These are phyloP conservation scores for western clawed frog (Xenopus tropicalis) DNA, from an alignment of 2,113 vertebrate genomes.

Conservation along the genomic window UCB_Xtro_10.0 CM004448.2:69040001-69040500, in stretches of 20 bases:
- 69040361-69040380: background rate
- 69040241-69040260: slow-evolving; percentile 76
- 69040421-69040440: no score
- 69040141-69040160: slow-evolving; percentile 79
- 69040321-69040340: no score
- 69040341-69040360: no score
- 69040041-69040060: slow-evolving; percentile 6
- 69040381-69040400: no score
- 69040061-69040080: background rate
- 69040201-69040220: slow-evolving; percentile 70
- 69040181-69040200: slow-evolving; percentile 57
- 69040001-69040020: no score
- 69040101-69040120: background rate
- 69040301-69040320: no score
- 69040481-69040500: no score
- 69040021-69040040: no score
- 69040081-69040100: no score
- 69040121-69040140: slow-evolving; percentile 79
- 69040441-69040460: no score
- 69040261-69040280: slow-evolving; percentile 69
- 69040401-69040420: no score
- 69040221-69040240: slow-evolving; percentile 70
- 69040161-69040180: slow-evolving; percentile 68
- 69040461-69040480: no score
- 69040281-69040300: background rate